Conservation (phyloP, 1,140 invertebrate genomes). For the Tetramorium alpestre region DNA sequence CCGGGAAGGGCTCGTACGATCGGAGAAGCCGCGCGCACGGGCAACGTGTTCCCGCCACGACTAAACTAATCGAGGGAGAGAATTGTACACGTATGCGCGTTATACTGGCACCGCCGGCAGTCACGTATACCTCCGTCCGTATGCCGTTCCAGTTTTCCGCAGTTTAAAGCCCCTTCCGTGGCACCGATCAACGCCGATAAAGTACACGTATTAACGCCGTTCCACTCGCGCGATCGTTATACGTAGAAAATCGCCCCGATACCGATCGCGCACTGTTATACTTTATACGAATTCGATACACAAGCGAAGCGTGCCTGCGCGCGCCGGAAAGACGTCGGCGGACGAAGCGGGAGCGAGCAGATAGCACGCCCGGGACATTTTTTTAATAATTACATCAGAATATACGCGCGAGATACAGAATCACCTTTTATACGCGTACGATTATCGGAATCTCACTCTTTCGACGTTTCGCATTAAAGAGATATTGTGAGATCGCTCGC, state of each 20-base stretch:
- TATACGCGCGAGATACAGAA: background rate
- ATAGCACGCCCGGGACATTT: background rate
- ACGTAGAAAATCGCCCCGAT: conserved; percentile 38
- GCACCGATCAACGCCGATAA: conserved; percentile 54
- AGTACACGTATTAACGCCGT: conserved; percentile 54
- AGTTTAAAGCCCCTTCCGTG: conserved; percentile 57
- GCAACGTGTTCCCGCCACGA: conserved; percentile 51
- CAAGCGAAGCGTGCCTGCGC: background rate
- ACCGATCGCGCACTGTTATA: conserved; percentile 35
- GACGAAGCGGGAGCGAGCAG: background rate
- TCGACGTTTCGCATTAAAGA: background rate
- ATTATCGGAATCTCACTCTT: background rate
- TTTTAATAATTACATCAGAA: background rate
- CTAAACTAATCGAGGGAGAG: conserved; percentile 56
- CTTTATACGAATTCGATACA: conserved; percentile 28
- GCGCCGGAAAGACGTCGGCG: conserved; percentile 7
- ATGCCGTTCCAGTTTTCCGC: conserved; percentile 54
- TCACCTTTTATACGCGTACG: background rate
- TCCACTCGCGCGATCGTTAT: conserved; percentile 48
- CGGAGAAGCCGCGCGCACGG: conserved; percentile 20
- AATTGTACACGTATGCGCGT: conserved; percentile 57
- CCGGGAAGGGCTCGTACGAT: background rate
- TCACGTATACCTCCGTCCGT: conserved; percentile 52
- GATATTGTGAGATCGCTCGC: background rate
- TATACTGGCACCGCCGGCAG: conserved; percentile 53